Base-by-base conservation (phyloP, 2,888 invertebrate species). In the Aquatica leii region DNA sequence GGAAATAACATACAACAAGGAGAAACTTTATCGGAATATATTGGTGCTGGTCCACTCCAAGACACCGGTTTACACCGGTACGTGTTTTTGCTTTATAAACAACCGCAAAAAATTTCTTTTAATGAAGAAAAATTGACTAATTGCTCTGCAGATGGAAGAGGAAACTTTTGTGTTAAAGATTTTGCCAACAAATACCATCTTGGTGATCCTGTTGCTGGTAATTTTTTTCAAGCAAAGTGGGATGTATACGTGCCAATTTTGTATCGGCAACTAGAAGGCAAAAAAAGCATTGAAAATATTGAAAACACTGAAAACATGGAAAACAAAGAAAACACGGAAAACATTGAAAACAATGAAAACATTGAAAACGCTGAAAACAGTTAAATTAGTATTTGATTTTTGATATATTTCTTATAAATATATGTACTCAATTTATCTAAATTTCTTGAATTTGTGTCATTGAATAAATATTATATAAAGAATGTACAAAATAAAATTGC, bases 41-140 rank as follows among this genome's bases (percentile, higher is more conserved):
- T 83, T 43, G 87, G 88, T 17, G 80, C 87, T 14, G 91, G 89
- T 8, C 92, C 92, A 12, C 91, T 91, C 8, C 85, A 88, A 80
- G 88, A 85, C 43, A 88, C 90, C 40, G 90, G 89, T 6, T 80
- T 90, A n/a, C 91, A 92, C 80, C 86, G 92, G 11, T 92, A 91
- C 73, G 86, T 91, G 14, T 88, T 88, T 76, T 74, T 91, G 59
- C 76, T 90, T 2, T 80, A 75, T 59, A 76, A 79, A 65, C 80
- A 80, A 65, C 63, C 69, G 0, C 72, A 69, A 8, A 74, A 75
- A 59, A 62, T 78, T 1, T 66, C 62, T 18, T 79, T 75, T 59
- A 68, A 71, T 9, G 78, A 79, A 58, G 66, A 69, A 2, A 69
- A 63, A 43, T 62, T 76, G 12, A 70, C 71, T 4, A 76, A 73